Conservation (phyloP, 2,113 vertebrate genomes). For the Microtus montanus region DNA sequence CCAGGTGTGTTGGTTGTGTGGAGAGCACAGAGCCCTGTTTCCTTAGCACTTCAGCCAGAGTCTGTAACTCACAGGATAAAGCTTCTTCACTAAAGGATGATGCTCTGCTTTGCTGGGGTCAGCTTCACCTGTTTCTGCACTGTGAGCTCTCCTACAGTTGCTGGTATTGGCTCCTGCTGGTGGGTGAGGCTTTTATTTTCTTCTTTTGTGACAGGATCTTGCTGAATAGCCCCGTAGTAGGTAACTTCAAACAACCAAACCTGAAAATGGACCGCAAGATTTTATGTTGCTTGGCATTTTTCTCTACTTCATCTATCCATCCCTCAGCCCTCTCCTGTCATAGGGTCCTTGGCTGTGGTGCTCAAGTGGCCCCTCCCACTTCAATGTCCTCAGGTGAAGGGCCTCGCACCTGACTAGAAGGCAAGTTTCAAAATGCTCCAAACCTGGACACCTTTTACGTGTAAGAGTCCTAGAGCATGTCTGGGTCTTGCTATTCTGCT, state of each 20-base stretch:
- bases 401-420: neutral
- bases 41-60: fast-evolving
- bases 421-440: neutral
- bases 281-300: neutral
- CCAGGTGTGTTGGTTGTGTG: neutral
- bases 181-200: neutral
- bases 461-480: neutral
- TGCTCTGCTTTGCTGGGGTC: neutral
- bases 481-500: neutral
- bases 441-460: neutral
- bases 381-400: neutral
- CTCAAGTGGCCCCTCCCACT: too few relatives aligned
- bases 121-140: neutral
- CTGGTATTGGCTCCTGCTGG: neutral
- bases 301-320: neutral
- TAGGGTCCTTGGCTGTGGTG: neutral
- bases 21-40: neutral
- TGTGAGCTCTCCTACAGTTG: neutral
- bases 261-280: neutral
- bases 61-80: neutral
- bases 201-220: too few relatives aligned
- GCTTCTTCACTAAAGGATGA: neutral
- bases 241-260: neutral
- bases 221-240: too few relatives aligned
- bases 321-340: neutral